Base-by-base conservation (phyloP, 2,888 invertebrate species). In the Rhorus exstirpatorius region DNA sequence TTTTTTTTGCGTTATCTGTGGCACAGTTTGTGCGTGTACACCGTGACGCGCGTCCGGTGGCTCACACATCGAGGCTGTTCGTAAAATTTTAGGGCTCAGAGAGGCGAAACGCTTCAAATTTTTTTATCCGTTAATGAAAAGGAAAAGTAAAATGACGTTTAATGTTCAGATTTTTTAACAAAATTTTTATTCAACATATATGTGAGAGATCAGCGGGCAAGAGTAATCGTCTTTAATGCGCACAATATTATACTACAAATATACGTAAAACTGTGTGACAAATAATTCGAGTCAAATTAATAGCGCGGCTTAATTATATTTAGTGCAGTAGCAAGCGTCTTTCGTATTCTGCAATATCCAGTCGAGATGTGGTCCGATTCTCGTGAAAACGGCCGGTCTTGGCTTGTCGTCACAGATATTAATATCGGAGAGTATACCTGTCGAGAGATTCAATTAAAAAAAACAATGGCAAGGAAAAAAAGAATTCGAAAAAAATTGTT, bases 321-420 rank as follows among this genome's bases (percentile, higher is more conserved):
- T 91, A n/a, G 90, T 87, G 84, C 95, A 95, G 84, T 94, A 95
- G 84, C 95, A 95, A 14, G 94, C 94, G 85, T 94, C 94, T 78
- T 92, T 93, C 8, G 95, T 95, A 68, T 94, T 93, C 79, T 94
- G 92, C 14, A 93, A 92, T 81, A 95, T 94, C 95, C 95, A 95
- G 21, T 93, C 90, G 0, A 95, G 87, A 89, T 95, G 94, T 8
- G 94, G 93, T 26, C 93, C 93, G 2, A 95, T 89, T 88, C 90
- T 94, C 0, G 95, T 94, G 85, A 93, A 95, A 17, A 94, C 87
- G 0, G 94, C 93, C 3, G 93, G 91, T 63, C 91, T 91, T 1
- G 92, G 90, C 8, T 87, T 88, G 21, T 88, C 80, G n/a, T 92
- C 92, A 85, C 95, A 95, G 2, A 93, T 90, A 79, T 95, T 94